Base-by-base conservation (phyloP, 2,888 invertebrate genomes). In the Leptothorax acervorum region DNA sequence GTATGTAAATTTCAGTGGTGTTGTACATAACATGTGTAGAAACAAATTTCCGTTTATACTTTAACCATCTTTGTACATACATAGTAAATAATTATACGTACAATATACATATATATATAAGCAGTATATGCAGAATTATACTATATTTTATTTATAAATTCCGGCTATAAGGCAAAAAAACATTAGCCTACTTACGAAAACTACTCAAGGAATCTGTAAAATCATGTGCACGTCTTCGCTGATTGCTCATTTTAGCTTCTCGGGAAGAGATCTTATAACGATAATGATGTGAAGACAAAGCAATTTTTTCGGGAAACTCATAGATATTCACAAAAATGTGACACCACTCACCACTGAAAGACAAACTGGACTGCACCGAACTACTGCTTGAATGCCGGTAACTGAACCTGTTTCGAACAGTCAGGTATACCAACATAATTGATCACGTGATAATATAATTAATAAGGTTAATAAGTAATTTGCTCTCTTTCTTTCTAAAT, bases 161-260 rank as follows among this genome's bases (percentile, higher is more conserved):
- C 3, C 3, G 42, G 2, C 6, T 42, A 18, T 12, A 42, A 63
- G 5, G 11, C 4, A 31, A 15, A 3, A 55, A 60, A n/a, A 57
- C 28, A 35, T 51, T 23, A 1, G 45, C 76, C 0, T 63, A 90
- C 90, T 89, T 88, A 90, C 90, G 85, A 18, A 83, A 88, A 70
- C 82, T 88, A 6, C 18, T 60, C 23, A 89, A 23, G 1, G 90
- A 86, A 70, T 89, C 83, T 23, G 85, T 83, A n/a, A 90, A 90
- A 83, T 90, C 39, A 1, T 62, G 18, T 4, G 88, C 90, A 23
- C 48, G 87, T 9, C 90, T 84, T 42, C 87, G 82, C 55, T 18
- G 83, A 35, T 4, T 45, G 23, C 8, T 87, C 90, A 90, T 90
- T 65, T 83, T 81, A 55, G 70, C n/a, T 39, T 48, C 42, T 57